Evolutionary conservation across 2,888 invertebrate genomes (phyloP), one percentile per base, ranked within the genome.

Genomic region (Tipula confusa): DNA sequence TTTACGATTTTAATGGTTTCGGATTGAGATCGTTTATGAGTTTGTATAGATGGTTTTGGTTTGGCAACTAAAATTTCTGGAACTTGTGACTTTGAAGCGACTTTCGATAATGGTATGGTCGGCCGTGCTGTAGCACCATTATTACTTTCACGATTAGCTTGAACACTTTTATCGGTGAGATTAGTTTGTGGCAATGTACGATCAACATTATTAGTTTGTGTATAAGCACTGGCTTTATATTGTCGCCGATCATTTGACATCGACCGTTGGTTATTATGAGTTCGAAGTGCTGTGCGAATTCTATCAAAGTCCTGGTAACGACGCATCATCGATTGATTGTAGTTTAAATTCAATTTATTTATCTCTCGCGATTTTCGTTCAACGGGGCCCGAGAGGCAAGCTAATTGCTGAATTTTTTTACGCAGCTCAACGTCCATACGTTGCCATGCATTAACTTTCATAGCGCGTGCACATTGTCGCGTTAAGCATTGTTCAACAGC

Each of bases 401-500:
- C 93, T 48, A 93, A 88, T 83, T 93, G 92, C 87, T 93, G 93
- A 83, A 94, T 93, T 86, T 93, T 92, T 85, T 92, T 91, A 84
- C 93, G 91, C 83, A 93, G 87, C 83, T 91, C 91, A 84, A 91
- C 87, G 84, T 93, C 93, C 91, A 94, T 91, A 86, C 93, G 91
- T 64, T 92, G 89, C 93, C 93, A 94, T 0, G 93, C 91, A 5
- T 92, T 91, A 9, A 93, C 92, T 33, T 93, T 90, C 86, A 92
- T 92, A 2, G 93, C 92, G 24, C 93, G 89, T 4, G 92, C 90
- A 24, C 95, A 94, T 87, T 95, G 94, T 28, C 93, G 91, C 7
- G 94, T 92, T 81, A 95, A 89, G 86, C 94, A 93, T 85, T 93
- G 93, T 87, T 95, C 95, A 33, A 94, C 92, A 80, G 93, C 92